Base-by-base conservation (phyloP, 2,888 invertebrate species). In the Chaetogeoica ovagalla region DNA sequence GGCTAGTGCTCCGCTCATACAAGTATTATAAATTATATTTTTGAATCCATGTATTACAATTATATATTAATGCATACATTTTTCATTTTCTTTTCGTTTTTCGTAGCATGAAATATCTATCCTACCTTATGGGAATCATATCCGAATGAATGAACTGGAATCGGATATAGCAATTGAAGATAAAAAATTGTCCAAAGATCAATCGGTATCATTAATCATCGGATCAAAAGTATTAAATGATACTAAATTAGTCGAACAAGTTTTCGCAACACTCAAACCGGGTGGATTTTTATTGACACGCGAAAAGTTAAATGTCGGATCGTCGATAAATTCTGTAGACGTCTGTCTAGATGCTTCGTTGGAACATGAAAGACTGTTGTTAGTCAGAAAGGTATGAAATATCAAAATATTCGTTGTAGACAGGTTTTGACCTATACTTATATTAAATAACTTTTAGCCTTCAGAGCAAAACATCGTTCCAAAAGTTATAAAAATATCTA, bases 41-140 rank as follows among this genome's bases (percentile, higher is more conserved):
- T 30, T 30, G 4, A 30, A 30, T 30, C 30, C 30, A 30, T 30
- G 30, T 30, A 30, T 30, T 30, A 30, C 4, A 30, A 30, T 30
- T 30, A 30, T 30, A 30, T 30, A 30, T 30, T 2, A 30, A 30
- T 30, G 30, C 4, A 43, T n/a, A 55, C 23, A 60, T 63, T 17
- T 48, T 15, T 30, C 30, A 30, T 30, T 30, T 30, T 30, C 30
- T 30, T 30, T 30, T 30, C 30, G 30, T 17, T 30, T 15, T 63
- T 9, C n/a, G 15, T 91, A 92, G 83, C 90, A 92, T 0, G 91
- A 92, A 70, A 87, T 91, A 0, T 86, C 89, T 73, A 86, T 93
- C 0, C 85, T 91, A 1, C 83, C 84, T 6, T 82, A 85, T 4
- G 73, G 84, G 5, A 83, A 85, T 15, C 82, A 83, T 62, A 82